A percentile compares a stretch with the other conserved stretches of the same genome.
phyloP scores from a whole-genome alignment of 2,113 vertebrate species.

The Amphilophus citrinellus region DNA sequence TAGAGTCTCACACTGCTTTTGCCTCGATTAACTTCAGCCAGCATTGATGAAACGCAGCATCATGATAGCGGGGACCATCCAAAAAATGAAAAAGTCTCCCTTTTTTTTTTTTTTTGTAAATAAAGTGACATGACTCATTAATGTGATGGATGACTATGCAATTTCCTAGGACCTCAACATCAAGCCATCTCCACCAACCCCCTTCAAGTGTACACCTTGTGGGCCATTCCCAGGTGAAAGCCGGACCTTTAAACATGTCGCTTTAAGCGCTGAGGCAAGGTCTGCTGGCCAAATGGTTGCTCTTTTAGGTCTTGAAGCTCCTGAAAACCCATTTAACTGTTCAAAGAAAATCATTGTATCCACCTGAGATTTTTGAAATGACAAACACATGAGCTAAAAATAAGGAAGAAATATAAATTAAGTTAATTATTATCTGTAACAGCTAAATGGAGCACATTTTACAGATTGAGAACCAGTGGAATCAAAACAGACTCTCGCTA shows the following conservation, averaged over 20 bases:
- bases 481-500: constrained; percentile 50
- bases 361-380: constrained; percentile 40
- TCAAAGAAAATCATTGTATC: constrained; percentile 77
- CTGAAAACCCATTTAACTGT: constrained; percentile 67
- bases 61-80: constrained; percentile 38
- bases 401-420: constrained; percentile 30
- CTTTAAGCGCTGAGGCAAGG: constrained; percentile 76
- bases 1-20: constrained; percentile 25
- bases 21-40: constrained; percentile 52
- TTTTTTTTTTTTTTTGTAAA: constrained; percentile 71
- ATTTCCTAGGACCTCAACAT: constrained; percentile 56
- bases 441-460: constrained; percentile 49
- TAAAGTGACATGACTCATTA: constrained; percentile 77
- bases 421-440: constrained; percentile 17
- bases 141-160: constrained; percentile 73
- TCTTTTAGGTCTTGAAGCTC: constrained; percentile 65
- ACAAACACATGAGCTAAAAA: constrained; percentile 19
- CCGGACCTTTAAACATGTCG: constrained; percentile 63
- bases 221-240: constrained; percentile 67
- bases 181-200: constrained; percentile 1
- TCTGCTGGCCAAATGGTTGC: constrained; percentile 60
- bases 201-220: constrained; percentile 49
- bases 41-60: constrained; percentile 49
- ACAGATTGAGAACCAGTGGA: constrained; percentile 41
- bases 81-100: constrained; percentile 14